A percentile compares a stretch with the other conserved stretches of the same genome.
Evolutionary conservation across 2,113 vertebrate species (phyloP).

Genomic region (Ornithorhynchus anatinus): DNA sequence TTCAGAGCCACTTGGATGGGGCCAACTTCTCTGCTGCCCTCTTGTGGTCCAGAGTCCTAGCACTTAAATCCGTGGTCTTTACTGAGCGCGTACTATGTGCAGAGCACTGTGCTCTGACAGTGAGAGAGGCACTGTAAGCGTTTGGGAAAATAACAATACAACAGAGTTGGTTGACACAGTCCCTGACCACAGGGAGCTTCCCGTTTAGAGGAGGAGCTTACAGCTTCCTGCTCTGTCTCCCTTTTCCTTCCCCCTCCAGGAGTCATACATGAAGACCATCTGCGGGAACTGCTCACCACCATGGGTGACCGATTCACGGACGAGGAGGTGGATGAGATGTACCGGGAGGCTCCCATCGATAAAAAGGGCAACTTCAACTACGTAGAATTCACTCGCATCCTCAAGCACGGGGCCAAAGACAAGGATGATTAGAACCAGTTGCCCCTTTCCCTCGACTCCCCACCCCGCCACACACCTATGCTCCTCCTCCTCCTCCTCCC

Average conservation of each 20-base stretch:
- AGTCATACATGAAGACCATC: slow-evolving; percentile 93
- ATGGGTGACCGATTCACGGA: slow-evolving; percentile 99
- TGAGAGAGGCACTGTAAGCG: too few relatives aligned
- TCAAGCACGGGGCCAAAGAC: slow-evolving; percentile 94
- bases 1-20: too few relatives aligned
- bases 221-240: not conserved
- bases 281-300: slow-evolving; percentile 96
- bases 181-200: not conserved
- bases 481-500: not conserved
- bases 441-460: not conserved
- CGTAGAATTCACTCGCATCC: slow-evolving; percentile 97
- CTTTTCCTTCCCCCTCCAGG: slow-evolving; percentile 56
- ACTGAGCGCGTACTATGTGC: too few relatives aligned
- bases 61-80: too few relatives aligned
- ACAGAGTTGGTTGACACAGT: too few relatives aligned
- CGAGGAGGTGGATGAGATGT: slow-evolving; percentile 97
- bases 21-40: too few relatives aligned
- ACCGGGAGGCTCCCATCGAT: slow-evolving; percentile 95
- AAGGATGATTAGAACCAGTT: slow-evolving; percentile 69
- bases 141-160: too few relatives aligned
- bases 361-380: slow-evolving; percentile 99
- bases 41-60: too few relatives aligned
- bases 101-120: too few relatives aligned
- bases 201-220: too few relatives aligned
- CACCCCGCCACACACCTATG: not conserved